Percentiles rank a stretch among this genome's conserved stretches.
Evolutionary conservation across 1,140 invertebrate genomes (phyloP).

Genomic region (Papilio machaon): DNA sequence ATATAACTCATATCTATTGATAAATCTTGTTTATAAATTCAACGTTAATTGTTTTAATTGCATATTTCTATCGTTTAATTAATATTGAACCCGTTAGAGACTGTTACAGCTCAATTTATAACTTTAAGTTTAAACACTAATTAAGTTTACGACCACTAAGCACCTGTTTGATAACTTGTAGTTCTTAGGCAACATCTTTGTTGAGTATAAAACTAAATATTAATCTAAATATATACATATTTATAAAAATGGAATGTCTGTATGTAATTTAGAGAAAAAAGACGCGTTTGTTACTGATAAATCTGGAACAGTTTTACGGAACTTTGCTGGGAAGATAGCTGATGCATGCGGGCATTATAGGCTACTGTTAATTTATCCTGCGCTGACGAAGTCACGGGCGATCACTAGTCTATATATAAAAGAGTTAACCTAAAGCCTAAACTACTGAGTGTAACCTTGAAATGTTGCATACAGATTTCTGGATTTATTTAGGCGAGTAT

Average conservation of each 20-base stretch:
- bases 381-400: neutral
- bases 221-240: neutral
- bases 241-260: no score
- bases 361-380: neutral
- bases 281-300: no score
- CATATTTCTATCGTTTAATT: neutral
- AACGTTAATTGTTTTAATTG: slow-evolving; percentile 3
- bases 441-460: no score
- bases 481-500: no score
- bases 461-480: no score
- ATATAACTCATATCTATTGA: neutral
- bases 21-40: slow-evolving; percentile 13
- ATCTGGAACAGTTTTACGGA: no score
- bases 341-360: no score
- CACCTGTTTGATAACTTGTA: neutral
- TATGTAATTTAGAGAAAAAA: no score
- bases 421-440: no score
- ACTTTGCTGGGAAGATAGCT: no score
- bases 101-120: slow-evolving; percentile 4
- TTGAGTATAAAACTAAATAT: neutral
- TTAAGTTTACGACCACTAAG: slow-evolving; percentile 2
- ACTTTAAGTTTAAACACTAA: slow-evolving; percentile 14
- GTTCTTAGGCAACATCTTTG: neutral
- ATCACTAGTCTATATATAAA: neutral
- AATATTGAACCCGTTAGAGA: neutral